Evolutionary conservation across 2,797 vertebrate genomes (phyloP).

Genomic region (Anguilla obscura): DNA sequence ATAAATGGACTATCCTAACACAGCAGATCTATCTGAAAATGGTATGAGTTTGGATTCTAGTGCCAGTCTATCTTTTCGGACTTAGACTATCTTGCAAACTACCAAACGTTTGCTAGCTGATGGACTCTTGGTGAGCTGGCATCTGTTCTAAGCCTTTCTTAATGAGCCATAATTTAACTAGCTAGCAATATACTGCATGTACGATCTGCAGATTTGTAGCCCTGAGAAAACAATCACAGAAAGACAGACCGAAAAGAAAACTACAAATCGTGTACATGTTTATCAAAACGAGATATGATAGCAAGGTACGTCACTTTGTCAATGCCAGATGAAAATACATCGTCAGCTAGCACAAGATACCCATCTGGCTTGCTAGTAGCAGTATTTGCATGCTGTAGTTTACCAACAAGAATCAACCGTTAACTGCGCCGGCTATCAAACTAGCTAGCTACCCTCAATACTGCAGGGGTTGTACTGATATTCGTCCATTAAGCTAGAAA

Average conservation of each 20-base stretch:
- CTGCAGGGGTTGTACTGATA: background rate
- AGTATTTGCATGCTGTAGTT: background rate
- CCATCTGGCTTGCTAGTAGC: background rate
- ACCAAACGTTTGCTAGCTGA: slow-evolving; percentile 16
- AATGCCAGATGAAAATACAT: background rate
- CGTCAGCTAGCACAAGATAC: background rate
- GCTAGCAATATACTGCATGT: background rate
- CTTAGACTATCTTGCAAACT: background rate
- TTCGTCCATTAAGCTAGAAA: background rate
- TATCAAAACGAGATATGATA: slow-evolving; percentile 16
- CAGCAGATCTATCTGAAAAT: background rate
- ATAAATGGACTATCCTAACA: background rate
- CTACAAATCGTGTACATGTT: slow-evolving; percentile 25
- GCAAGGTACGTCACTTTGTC: background rate
- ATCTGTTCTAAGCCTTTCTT: background rate
- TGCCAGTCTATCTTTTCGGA: background rate
- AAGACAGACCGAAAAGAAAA: slow-evolving; percentile 24
- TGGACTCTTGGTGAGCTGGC: background rate
- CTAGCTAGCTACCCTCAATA: background rate
- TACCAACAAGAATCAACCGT: background rate
- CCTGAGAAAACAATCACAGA: slow-evolving; percentile 35
- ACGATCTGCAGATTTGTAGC: background rate
- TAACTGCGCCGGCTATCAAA: background rate
- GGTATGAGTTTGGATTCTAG: slow-evolving; percentile 12
- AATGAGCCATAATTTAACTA: background rate